Evolutionary conservation across 2,888 invertebrate genomes (phyloP).

Genomic region (Oscheius sp.): DNA sequence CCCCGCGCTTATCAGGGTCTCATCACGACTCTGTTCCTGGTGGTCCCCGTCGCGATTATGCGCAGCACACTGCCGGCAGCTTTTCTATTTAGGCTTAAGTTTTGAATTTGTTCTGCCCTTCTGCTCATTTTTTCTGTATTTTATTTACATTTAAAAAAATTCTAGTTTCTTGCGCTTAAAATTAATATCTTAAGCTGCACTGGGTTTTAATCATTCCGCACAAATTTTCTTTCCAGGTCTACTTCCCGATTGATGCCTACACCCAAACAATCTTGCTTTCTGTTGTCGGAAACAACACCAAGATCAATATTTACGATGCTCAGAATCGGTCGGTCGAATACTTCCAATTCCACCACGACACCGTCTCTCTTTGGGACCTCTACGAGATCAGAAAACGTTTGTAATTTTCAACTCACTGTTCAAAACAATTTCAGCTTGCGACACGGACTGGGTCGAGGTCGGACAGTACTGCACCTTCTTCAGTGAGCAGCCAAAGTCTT

Average conservation of each 20-base stretch:
- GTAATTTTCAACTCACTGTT: not conserved
- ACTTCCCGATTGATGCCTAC: slow-evolving; percentile 62
- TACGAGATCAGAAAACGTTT: slow-evolving; percentile 49
- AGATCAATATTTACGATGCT: slow-evolving; percentile 37
- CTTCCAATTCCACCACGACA: slow-evolving; percentile 37
- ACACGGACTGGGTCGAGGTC: slow-evolving; percentile 50
- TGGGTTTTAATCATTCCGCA: too few relatives aligned
- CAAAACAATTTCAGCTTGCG: slow-evolving; percentile 43
- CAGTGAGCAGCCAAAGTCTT: slow-evolving; percentile 6
- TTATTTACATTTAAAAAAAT: too few relatives aligned
- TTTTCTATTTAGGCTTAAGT: too few relatives aligned
- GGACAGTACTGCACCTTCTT: slow-evolving; percentile 54
- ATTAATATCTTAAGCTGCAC: too few relatives aligned
- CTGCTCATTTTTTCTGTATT: too few relatives aligned
- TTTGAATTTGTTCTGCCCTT: too few relatives aligned
- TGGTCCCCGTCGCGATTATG: too few relatives aligned
- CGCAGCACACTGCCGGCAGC: too few relatives aligned
- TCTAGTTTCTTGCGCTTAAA: too few relatives aligned
- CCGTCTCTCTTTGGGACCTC: slow-evolving; percentile 43
- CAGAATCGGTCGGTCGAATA: not conserved
- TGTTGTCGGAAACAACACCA: slow-evolving; percentile 43
- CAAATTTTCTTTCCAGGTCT: slow-evolving; percentile 18
- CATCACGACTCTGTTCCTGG: too few relatives aligned
- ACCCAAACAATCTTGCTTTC: slow-evolving; percentile 54
- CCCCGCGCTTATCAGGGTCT: too few relatives aligned